phyloP scores from a whole-genome alignment of 2,888 invertebrate genomes.

The Diogma glabrata region DNA sequence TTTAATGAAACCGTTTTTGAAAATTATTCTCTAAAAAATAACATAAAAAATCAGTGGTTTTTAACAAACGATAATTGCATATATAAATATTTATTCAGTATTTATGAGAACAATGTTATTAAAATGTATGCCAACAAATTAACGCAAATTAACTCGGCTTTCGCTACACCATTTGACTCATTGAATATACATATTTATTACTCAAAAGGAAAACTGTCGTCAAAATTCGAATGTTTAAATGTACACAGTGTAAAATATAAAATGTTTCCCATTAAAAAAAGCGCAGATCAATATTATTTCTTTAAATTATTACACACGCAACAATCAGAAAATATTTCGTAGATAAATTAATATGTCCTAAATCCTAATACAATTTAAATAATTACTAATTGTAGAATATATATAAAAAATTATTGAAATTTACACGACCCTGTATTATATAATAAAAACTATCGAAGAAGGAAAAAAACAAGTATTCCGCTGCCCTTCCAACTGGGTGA shows the following conservation, averaged over 20 bases:
- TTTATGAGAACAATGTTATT: too few relatives aligned
- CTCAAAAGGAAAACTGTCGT: background rate
- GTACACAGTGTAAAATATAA: too few relatives aligned
- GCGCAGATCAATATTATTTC: background rate
- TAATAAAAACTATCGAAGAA: background rate
- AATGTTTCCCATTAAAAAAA: background rate
- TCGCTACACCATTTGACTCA: background rate
- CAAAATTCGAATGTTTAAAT: background rate
- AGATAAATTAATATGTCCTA: too few relatives aligned
- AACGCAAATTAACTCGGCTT: background rate
- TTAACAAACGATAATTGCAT: background rate
- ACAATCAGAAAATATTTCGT: background rate
- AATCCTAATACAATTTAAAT: too few relatives aligned
- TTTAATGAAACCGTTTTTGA: background rate
- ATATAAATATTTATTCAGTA: background rate
- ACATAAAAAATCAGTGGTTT: background rate
- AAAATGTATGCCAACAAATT: background rate
- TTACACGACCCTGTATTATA: background rate
- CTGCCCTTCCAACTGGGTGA: background rate
- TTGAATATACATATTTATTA: background rate
- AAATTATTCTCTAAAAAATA: too few relatives aligned
- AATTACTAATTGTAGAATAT: background rate
- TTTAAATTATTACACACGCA: background rate
- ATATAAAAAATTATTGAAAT: background rate
- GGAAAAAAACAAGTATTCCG: background rate